Evolutionary conservation across 2,797 vertebrate species (phyloP), one percentile per base, ranked within the genome.

Genomic region (Odontamblyopus lacepedii): DNA sequence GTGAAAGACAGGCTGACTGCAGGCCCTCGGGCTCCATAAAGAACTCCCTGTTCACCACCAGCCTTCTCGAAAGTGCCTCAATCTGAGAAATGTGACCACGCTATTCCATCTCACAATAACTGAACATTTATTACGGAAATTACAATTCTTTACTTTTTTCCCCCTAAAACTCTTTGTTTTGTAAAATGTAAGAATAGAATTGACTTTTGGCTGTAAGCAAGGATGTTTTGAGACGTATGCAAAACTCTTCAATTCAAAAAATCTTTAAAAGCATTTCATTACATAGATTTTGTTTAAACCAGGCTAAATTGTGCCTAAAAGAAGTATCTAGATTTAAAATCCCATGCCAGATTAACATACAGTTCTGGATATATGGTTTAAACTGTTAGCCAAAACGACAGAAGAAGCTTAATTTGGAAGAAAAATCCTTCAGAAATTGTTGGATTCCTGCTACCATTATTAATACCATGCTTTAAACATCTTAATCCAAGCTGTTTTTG

Each of bases 1-100:
- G 77, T 85, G 70, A 79, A 70, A 80, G 77, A 68, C 51, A n/a
- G 57, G 71, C 79, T 79, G 78, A 87, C 61, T 73, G 72, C 26
- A 76, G 55, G 81, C 63, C 23, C 30, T 4, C 18, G 4, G 67
- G 61, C 62, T 78, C 69, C 63, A 81, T 77, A 72, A 74, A 79
- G 63, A 55, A 19, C 51, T 77, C 74, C 71, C 70, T 82, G 77
- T 81, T 77, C 59, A 7, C 65, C 11, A 19, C 76, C 57, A 57
- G 77, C 63, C 18, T 53, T 16, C 32, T 35, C 32, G 6, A 35
- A 35, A 35, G 35, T 9, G 35, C 35, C 35, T 38, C 35, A 9
- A 23, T 35, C 8, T 0, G 64, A 59, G 56, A 48, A 51, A 65
- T 32, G 29, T 61, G 59, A 61, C 53, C 19, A 11, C 6, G 7